A percentile compares a stretch with the other conserved stretches of the same genome.
Conservation (phyloP, 2,797 vertebrate species). For the Sphaeramia orbicularis region DNA sequence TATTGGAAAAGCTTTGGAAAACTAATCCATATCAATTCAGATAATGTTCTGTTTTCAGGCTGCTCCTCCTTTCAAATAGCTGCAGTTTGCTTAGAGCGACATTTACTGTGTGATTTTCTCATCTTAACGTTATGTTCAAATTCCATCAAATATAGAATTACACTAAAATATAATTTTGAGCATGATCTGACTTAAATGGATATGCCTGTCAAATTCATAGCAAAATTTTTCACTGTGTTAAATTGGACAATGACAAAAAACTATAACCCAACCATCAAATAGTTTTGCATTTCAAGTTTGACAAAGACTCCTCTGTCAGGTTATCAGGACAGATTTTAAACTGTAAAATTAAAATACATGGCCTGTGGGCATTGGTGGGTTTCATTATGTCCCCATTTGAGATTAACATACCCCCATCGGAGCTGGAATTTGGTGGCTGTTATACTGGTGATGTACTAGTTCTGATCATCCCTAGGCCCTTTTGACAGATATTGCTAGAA, state of each 20-base stretch:
- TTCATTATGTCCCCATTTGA: constrained; percentile 44
- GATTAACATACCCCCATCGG: constrained; percentile 27
- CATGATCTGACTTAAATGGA: background rate
- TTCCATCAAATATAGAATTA: constrained; percentile 9
- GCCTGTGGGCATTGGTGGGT: constrained; percentile 33
- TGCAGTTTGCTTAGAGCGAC: background rate
- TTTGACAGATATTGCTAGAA: constrained; percentile 38
- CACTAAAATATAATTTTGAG: constrained; percentile 25
- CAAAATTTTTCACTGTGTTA: background rate
- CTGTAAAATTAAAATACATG: constrained; percentile 31
- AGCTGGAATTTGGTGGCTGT: constrained; percentile 40
- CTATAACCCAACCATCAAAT: background rate
- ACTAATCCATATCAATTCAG: background rate
- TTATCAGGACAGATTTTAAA: constrained; percentile 29
- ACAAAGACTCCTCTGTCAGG: constrained; percentile 16
- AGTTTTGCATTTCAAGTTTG: constrained; percentile 34
- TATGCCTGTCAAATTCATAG: constrained; percentile 20
- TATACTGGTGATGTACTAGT: constrained; percentile 36
- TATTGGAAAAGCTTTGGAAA: background rate
- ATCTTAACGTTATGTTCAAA: background rate
- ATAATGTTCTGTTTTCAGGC: background rate
- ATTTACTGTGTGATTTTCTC: background rate
- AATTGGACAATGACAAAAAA: constrained; percentile 19
- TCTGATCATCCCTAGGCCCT: constrained; percentile 49
- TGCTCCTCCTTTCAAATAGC: background rate